Evolutionary conservation across 2,113 vertebrate species (phyloP).

Genomic region (Paradoxurus hermaphroditus): DNA sequence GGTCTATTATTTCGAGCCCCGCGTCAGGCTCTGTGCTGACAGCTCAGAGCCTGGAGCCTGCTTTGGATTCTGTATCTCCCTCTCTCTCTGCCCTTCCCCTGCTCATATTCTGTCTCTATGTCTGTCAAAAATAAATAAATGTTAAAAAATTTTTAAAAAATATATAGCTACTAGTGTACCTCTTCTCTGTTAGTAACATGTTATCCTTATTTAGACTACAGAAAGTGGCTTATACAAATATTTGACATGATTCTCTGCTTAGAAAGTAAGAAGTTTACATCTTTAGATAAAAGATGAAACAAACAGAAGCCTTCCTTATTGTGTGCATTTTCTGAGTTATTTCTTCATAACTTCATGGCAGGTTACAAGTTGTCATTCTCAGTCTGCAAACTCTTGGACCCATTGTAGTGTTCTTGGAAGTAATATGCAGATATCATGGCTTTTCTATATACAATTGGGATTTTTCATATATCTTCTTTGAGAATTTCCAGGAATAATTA

Average conservation of each 20-base stretch:
- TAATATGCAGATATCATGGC: neutral
- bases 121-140: no score
- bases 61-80: no score
- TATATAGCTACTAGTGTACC: neutral
- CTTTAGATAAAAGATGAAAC: neutral
- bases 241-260: neutral
- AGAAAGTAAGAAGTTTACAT: neutral
- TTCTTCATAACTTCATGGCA: neutral
- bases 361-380: neutral
- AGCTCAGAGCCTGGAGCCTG: no score
- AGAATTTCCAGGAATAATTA: neutral
- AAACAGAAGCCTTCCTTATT: neutral
- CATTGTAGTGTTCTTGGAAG: neutral
- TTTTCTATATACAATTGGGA: neutral
- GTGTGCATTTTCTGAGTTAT: neutral
- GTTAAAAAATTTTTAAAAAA: no score
- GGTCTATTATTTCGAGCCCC: no score
- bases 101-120: no score
- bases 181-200: neutral
- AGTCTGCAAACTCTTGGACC: neutral
- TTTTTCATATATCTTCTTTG: neutral
- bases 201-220: neutral
- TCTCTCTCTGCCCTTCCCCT: no score
- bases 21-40: no score
- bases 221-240: neutral